Evolutionary conservation across 37 sponge, comb jelly and placozoan genomes (phyloP).

Genomic region (Halisarca cf. caerulea): DNA sequence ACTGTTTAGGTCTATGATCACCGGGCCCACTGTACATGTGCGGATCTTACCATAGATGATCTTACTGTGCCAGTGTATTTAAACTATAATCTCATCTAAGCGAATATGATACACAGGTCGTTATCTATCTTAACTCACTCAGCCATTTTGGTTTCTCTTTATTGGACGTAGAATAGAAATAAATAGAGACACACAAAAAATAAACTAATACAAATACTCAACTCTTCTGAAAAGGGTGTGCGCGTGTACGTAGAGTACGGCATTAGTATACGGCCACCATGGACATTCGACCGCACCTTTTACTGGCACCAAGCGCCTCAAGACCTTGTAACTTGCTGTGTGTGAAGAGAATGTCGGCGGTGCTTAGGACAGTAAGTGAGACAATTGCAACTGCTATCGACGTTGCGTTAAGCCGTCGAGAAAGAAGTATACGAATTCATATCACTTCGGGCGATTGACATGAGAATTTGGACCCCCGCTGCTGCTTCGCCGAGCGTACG

Average conservation of each 20-base stretch:
- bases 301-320: not conserved
- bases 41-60: no score
- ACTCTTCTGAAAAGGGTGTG: no score
- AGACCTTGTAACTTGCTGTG: not conserved
- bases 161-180: no score
- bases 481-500: not conserved
- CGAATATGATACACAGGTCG: no score
- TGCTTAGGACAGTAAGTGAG: not conserved
- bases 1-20: no score
- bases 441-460: constrained; percentile 20
- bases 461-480: constrained; percentile 14
- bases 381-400: constrained; percentile 2
- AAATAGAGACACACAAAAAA: no score
- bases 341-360: not conserved
- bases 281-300: constrained; percentile 20
- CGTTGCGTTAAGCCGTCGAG: constrained; percentile 12
- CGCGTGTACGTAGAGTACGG: constrained; percentile 13
- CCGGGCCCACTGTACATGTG: no score
- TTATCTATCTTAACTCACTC: no score
- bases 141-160: no score
- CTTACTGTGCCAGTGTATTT: no score
- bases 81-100: no score
- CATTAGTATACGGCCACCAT: constrained; percentile 31
- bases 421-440: constrained; percentile 17
- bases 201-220: no score